Conservation (phyloP, 1,140 invertebrate species). For the Heterodera carotae region DNA sequence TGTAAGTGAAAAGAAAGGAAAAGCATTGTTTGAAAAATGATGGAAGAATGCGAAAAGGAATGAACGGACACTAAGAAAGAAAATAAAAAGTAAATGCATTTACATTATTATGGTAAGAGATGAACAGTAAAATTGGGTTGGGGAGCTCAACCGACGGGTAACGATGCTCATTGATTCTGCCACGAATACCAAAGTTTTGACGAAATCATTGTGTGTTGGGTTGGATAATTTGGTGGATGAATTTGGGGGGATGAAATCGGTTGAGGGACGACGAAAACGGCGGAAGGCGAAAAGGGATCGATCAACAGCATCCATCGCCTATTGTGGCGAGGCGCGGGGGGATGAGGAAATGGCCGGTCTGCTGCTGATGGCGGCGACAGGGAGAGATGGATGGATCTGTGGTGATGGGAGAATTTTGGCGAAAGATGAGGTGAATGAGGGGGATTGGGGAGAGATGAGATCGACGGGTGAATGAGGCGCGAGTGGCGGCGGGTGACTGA, state of each 20-base stretch:
- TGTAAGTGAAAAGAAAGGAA: too few species aligned
- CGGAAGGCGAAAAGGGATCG: neutral
- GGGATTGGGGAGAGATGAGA: neutral
- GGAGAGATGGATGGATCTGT: neutral
- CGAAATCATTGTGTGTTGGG: neutral
- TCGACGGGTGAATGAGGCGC: neutral
- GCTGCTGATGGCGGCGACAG: neutral
- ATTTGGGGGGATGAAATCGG: neutral
- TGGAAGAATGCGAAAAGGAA: too few species aligned
- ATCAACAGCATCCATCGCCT: neutral
- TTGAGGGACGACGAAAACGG: neutral
- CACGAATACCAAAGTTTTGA: too few species aligned
- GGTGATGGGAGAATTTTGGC: neutral
- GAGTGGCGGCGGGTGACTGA: neutral
- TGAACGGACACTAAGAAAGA: too few species aligned
- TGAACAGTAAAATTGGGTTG: too few species aligned
- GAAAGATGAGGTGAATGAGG: neutral
- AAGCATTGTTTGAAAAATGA: too few species aligned
- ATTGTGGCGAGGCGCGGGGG: neutral
- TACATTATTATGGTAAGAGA: too few species aligned
- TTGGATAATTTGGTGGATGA: slow-evolving; percentile 1
- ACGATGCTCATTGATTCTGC: too few species aligned
- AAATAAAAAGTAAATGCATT: too few species aligned
- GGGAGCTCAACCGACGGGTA: too few species aligned
- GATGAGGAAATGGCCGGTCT: neutral